Evolutionary conservation across 2,888 invertebrate genomes (phyloP).

Genomic region (Hypomecis punctinalis): DNA sequence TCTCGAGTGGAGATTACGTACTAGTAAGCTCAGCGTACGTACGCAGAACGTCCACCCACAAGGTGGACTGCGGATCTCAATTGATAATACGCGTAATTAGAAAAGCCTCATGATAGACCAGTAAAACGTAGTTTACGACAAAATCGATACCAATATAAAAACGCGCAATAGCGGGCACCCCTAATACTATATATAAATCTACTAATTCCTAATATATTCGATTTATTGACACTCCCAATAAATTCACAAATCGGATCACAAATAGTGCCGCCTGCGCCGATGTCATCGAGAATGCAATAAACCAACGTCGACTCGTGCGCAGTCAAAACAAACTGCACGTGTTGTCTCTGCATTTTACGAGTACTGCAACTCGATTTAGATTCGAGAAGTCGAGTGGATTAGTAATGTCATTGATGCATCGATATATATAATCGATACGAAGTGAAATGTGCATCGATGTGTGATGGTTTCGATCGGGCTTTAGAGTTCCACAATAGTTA

Average conservation of each 20-base stretch:
- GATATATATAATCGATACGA: neutral
- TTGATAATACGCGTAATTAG: too few relatives aligned
- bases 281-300: constrained; percentile 41
- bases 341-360: constrained; percentile 18
- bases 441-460: too few relatives aligned
- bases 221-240: constrained; percentile 34
- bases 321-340: constrained; percentile 65
- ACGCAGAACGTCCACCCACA: too few relatives aligned
- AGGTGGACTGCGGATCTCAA: too few relatives aligned
- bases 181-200: neutral
- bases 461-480: too few relatives aligned
- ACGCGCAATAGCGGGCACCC: too few relatives aligned
- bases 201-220: neutral
- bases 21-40: too few relatives aligned
- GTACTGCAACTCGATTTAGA: constrained; percentile 24
- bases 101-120: too few relatives aligned
- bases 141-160: too few relatives aligned
- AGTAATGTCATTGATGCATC: constrained; percentile 14
- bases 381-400: neutral
- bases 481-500: too few relatives aligned
- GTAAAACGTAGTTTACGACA: too few relatives aligned
- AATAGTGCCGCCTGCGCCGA: constrained; percentile 21
- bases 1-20: too few relatives aligned
- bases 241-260: constrained; percentile 27
- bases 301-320: constrained; percentile 44